A percentile compares a stretch with the other conserved stretches of the same genome.
Evolutionary conservation across 2,797 vertebrate genomes (phyloP).

Genomic region (Neostethus bicornis): DNA sequence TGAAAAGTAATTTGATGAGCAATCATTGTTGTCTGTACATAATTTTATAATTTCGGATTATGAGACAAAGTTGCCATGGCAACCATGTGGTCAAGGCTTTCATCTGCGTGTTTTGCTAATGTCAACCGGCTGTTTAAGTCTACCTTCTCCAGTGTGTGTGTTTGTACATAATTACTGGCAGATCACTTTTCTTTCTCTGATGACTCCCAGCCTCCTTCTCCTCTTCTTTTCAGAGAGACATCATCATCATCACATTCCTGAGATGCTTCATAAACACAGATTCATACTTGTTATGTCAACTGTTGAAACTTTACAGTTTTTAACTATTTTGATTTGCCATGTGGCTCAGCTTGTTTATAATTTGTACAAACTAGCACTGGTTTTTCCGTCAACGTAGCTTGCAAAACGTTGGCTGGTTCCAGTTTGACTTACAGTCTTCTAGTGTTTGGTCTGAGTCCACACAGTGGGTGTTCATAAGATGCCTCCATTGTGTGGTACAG

Average conservation of each 20-base stretch:
- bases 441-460: conserved; percentile 53
- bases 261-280: conserved; percentile 31
- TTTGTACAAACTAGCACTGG: conserved; percentile 33
- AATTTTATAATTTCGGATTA: conserved; percentile 35
- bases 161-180: conserved; percentile 41
- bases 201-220: conserved; percentile 25
- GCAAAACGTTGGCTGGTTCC: conserved; percentile 26
- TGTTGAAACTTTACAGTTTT: conserved; percentile 36
- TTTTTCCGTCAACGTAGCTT: conserved; percentile 26
- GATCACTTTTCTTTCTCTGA: conserved; percentile 27
- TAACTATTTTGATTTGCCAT: conserved; percentile 36
- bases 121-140: conserved; percentile 18
- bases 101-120: conserved; percentile 24
- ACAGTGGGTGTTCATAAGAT: conserved; percentile 64
- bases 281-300: conserved; percentile 31
- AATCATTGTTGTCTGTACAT: conserved; percentile 10
- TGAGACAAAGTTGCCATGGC: conserved; percentile 15
- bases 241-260: conserved; percentile 23
- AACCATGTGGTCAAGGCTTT: conserved; percentile 31
- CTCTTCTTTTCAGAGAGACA: conserved; percentile 14
- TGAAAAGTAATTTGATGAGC: conserved; percentile 39
- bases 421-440: conserved; percentile 39
- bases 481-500: conserved; percentile 41
- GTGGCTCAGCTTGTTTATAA: conserved; percentile 43
- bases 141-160: conserved; percentile 28